These are phyloP conservation scores for Clivina fossor DNA, from an alignment of 2,888 invertebrate genomes.

Conservation along the genomic window DNA sequence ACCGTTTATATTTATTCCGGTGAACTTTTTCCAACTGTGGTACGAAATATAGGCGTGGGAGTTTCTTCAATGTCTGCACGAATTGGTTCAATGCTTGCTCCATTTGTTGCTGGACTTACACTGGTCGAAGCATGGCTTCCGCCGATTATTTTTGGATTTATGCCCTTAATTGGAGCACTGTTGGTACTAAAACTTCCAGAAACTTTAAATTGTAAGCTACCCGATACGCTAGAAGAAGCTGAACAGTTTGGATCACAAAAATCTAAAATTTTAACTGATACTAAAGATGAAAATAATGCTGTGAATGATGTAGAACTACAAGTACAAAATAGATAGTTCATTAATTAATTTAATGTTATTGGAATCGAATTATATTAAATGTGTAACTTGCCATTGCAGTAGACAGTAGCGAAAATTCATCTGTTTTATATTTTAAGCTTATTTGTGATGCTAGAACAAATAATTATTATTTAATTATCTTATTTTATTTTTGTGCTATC, in stretches of 20 bases:
- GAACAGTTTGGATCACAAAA: slow-evolving; percentile 62
- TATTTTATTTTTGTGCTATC: too few relatives aligned
- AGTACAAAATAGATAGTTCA: slow-evolving; percentile 3
- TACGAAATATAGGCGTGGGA: slow-evolving; percentile 85
- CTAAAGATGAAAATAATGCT: slow-evolving; percentile 3
- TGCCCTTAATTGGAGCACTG: slow-evolving; percentile 68
- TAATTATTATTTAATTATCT: too few relatives aligned
- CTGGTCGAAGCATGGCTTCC: slow-evolving; percentile 64
- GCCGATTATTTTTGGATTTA: slow-evolving; percentile 70
- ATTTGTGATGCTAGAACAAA: too few relatives aligned
- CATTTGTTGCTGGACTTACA: slow-evolving; percentile 73
- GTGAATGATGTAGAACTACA: slow-evolving; percentile 1
- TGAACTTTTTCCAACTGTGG: slow-evolving; percentile 86
- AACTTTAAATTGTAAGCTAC: slow-evolving; percentile 72
- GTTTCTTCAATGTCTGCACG: slow-evolving; percentile 82
- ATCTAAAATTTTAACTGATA: slow-evolving; percentile 9
- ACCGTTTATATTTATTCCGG: slow-evolving; percentile 86
- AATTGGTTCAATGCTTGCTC: slow-evolving; percentile 83
- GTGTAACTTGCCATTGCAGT: too few relatives aligned
- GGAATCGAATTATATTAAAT: too few relatives aligned
- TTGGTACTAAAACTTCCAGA: slow-evolving; percentile 74
- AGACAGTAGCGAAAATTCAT: too few relatives aligned
- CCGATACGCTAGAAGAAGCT: slow-evolving; percentile 80
- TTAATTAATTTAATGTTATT: too few relatives aligned
- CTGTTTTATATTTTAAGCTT: too few relatives aligned